A percentile compares a stretch with the other conserved stretches of the same genome.
Conservation (phyloP, 2,888 invertebrate genomes). For the Apantesis nais region DNA sequence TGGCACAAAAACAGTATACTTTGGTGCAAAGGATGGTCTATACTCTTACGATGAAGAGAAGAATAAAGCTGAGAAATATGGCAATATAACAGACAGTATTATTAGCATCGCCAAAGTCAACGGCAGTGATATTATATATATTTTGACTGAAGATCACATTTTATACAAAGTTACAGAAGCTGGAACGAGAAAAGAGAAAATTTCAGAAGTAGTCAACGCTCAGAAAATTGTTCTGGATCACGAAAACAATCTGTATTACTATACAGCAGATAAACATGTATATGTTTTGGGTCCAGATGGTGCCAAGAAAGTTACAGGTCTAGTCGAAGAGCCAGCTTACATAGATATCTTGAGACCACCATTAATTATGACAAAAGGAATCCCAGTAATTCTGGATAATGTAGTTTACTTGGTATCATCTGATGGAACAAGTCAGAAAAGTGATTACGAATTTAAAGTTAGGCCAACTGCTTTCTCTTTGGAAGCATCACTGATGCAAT, state of each 20-base stretch:
- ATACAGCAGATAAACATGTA: slow-evolving; percentile 55
- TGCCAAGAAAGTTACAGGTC: slow-evolving; percentile 60
- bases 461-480: slow-evolving; percentile 63
- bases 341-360: slow-evolving; percentile 62
- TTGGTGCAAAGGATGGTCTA: slow-evolving; percentile 63
- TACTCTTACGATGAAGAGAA: slow-evolving; percentile 54
- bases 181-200: slow-evolving; percentile 61
- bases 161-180: slow-evolving; percentile 66
- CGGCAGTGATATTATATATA: slow-evolving; percentile 59
- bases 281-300: slow-evolving; percentile 55
- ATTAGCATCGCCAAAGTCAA: slow-evolving; percentile 60
- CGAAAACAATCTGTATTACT: slow-evolving; percentile 65
- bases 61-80: slow-evolving; percentile 60
- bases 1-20: slow-evolving; percentile 52
- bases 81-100: slow-evolving; percentile 59
- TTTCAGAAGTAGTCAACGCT: slow-evolving; percentile 58
- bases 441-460: slow-evolving; percentile 48
- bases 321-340: slow-evolving; percentile 54
- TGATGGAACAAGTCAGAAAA: slow-evolving; percentile 57
- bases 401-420: slow-evolving; percentile 53
- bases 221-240: slow-evolving; percentile 66
- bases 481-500: slow-evolving; percentile 64
- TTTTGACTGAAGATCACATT: slow-evolving; percentile 60
- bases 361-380: slow-evolving; percentile 54
- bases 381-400: slow-evolving; percentile 58